These are phyloP conservation scores for Brachyopa scutellaris DNA, from an alignment of 2,888 invertebrate genomes.

Conservation along the genomic window DNA sequence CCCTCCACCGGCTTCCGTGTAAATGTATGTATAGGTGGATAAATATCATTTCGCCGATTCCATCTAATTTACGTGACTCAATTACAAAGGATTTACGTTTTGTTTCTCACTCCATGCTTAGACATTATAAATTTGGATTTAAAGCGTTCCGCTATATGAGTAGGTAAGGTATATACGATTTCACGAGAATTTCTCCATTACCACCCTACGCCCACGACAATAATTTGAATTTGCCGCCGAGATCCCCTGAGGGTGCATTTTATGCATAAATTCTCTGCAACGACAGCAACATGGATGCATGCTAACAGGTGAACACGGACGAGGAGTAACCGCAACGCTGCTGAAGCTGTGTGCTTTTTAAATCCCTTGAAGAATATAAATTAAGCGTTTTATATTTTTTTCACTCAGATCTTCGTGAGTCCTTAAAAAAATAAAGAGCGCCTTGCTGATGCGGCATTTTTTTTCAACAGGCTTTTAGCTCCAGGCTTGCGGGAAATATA, in stretches of 20 bases:
- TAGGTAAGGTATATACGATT: too few species aligned
- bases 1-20: too few species aligned
- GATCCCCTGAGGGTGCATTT: constrained; percentile 58
- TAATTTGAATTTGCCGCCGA: constrained; percentile 39
- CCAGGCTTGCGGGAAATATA: constrained; percentile 28
- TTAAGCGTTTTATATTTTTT: constrained; percentile 31
- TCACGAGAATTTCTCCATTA: background rate
- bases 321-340: constrained; percentile 1
- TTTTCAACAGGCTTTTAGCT: constrained; percentile 33
- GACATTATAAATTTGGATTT: constrained; percentile 62
- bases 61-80: constrained; percentile 77
- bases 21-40: too few species aligned
- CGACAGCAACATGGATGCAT: constrained; percentile 39
- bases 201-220: background rate
- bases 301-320: constrained; percentile 59
- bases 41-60: constrained; percentile 68
- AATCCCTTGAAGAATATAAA: constrained; percentile 51
- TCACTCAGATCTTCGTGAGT: background rate
- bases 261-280: constrained; percentile 60
- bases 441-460: constrained; percentile 53
- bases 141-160: constrained; percentile 31
- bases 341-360: constrained; percentile 26
- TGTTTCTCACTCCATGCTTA: constrained; percentile 48
- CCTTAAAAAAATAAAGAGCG: constrained; percentile 34
- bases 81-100: constrained; percentile 76